Evolutionary conservation across 2,888 invertebrate genomes (phyloP), one percentile per base, ranked within the genome.

Genomic region (Synanthedon formicaeformis): DNA sequence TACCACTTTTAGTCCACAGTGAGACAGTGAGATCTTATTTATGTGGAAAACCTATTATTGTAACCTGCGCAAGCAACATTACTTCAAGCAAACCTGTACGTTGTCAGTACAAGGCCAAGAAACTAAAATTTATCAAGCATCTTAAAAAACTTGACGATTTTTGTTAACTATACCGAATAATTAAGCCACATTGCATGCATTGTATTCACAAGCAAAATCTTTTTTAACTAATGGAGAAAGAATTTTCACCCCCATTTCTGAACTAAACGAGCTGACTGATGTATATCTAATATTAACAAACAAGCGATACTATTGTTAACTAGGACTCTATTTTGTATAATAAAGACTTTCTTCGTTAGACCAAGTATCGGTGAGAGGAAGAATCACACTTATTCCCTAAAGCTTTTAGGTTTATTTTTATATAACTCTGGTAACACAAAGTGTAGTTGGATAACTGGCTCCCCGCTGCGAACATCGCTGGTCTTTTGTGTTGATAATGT

Each of bases 391-490:
- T 58, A 61, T 57, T 54, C 4, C 3, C 0, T 13, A 27, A n/a
- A 5, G 0, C 0, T 0, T 51, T 60, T 67, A 52, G 52, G 60
- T 51, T 40, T 27, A 51, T 52, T 52, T 54, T 59, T 3, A 40
- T 48, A 18, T 53, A 53, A 12, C 61, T 58, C 58, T 56, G 56
- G 57, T 56, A 14, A 12, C 16, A 48, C 45, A 41, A 12, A 27
- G 41, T 52, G 54, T 52, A 13, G 12, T 49, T 14, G 50, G 63
- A 63, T 74, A 77, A 77, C 73, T 66, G 73, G 78, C 80, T 64
- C 73, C 79, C 78, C 73, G 78, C 61, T 50, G 80, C 54, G 77
- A 55, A 56, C 52, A 61, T 61, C 64, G 68, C 65, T 64, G 67
- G 69, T 68, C 75, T 69, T 74, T 78, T 78, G 76, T 78, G 12